Evolutionary conservation across 2,888 invertebrate species (phyloP).

Genomic region (Chorisops tibialis): DNA sequence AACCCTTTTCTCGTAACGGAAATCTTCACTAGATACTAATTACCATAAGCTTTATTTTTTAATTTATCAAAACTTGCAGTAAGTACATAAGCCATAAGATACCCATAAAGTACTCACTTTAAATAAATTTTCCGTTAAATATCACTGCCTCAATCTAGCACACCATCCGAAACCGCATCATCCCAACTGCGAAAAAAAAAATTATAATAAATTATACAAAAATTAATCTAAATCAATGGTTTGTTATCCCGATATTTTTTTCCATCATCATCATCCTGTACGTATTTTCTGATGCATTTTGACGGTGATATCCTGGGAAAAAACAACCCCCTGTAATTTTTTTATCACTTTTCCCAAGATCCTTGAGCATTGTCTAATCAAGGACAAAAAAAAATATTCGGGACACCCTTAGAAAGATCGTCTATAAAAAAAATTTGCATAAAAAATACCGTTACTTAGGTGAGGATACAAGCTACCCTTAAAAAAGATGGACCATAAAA

Average conservation of each 20-base stretch:
- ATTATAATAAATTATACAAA: conserved; percentile 32
- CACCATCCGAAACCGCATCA: conserved; percentile 4
- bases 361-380: background rate
- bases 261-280: background rate
- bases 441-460: conserved; percentile 36
- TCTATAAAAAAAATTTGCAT: conserved; percentile 33
- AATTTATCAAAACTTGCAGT: too few relatives aligned
- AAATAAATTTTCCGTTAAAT: conserved; percentile 35
- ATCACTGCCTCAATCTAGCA: background rate
- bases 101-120: too few relatives aligned
- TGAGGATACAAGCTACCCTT: background rate
- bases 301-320: conserved; percentile 33
- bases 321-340: conserved; percentile 26
- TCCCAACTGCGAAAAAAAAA: conserved; percentile 13
- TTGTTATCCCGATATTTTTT: conserved; percentile 27
- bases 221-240: conserved; percentile 35
- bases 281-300: conserved; percentile 7
- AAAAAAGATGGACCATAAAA: background rate
- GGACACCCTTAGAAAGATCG: background rate
- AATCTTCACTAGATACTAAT: too few relatives aligned
- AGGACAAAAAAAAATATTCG: background rate
- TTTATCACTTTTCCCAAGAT: conserved; percentile 17
- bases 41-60: too few relatives aligned
- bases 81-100: too few relatives aligned
- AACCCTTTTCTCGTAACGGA: too few relatives aligned